Evolutionary conservation across 2,797 vertebrate genomes (phyloP).

Genomic region (Neopelma chrysocephalum): DNA sequence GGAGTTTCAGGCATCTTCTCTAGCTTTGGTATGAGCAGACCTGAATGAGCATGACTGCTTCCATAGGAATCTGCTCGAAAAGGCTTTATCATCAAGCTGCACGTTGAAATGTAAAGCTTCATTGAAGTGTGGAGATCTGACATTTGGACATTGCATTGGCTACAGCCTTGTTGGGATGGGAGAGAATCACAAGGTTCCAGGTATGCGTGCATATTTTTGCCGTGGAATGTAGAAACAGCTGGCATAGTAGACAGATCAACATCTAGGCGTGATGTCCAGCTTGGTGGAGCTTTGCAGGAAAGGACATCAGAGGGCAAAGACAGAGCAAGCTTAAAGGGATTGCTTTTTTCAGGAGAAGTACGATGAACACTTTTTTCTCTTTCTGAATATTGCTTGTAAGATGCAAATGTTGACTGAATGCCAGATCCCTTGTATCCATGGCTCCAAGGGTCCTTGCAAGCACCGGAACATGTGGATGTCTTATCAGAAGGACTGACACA

Average conservation of each 20-base stretch:
- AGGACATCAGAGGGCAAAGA: constrained; percentile 34
- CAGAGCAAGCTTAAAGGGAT: constrained; percentile 12
- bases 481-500: constrained; percentile 19
- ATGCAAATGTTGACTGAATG: neutral
- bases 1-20: constrained; percentile 23
- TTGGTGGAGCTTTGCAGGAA: constrained; percentile 42
- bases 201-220: constrained; percentile 14
- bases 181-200: constrained; percentile 11
- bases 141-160: neutral
- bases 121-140: constrained; percentile 53
- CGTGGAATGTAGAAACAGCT: constrained; percentile 25
- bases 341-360: neutral
- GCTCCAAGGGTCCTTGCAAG: neutral
- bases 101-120: constrained; percentile 74
- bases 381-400: constrained; percentile 23
- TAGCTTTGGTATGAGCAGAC: constrained; percentile 39
- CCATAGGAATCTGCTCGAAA: neutral
- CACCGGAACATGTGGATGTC: neutral
- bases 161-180: neutral
- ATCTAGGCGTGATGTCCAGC: constrained; percentile 64
- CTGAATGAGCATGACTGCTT: constrained; percentile 28
- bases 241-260: constrained; percentile 61
- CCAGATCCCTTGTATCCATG: neutral
- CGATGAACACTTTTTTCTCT: neutral
- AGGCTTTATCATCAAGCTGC: constrained; percentile 68